phyloP scores from a whole-genome alignment of 2,113 vertebrate genomes.

The Conger conger region DNA sequence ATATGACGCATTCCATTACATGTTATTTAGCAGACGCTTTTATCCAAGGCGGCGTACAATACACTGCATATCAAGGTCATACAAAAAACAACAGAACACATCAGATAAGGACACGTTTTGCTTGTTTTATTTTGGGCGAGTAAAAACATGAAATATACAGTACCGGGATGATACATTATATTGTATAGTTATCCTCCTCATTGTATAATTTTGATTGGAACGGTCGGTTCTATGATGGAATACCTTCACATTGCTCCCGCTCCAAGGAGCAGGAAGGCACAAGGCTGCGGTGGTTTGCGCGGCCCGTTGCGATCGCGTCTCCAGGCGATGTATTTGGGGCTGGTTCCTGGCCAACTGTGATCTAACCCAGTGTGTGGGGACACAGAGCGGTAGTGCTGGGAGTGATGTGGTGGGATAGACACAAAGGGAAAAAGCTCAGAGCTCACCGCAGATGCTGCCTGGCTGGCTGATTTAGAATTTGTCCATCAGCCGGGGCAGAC shows the following conservation, averaged over 20 bases:
- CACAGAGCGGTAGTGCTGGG: not conserved
- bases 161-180: not conserved
- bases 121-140: not conserved
- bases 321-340: not conserved
- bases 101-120: too few species aligned
- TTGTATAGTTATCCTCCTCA: not conserved
- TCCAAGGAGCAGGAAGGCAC: not conserved
- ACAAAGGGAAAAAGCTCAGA: slow-evolving; percentile 9
- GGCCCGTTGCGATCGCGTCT: not conserved
- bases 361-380: not conserved
- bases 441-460: slow-evolving; percentile 3
- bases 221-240: not conserved
- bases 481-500: not conserved
- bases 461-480: not conserved
- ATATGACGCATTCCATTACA: too few species aligned
- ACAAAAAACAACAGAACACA: too few species aligned
- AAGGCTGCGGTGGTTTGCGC: not conserved
- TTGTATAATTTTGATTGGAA: not conserved
- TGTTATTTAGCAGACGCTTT: too few species aligned
- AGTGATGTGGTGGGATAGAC: not conserved
- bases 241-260: not conserved
- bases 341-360: not conserved
- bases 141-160: not conserved
- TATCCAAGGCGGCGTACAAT: too few species aligned
- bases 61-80: too few species aligned